Evolutionary conservation across 2,888 invertebrate species (phyloP), one percentile per base, ranked within the genome.

Genomic region (Eubasilissa splendida): DNA sequence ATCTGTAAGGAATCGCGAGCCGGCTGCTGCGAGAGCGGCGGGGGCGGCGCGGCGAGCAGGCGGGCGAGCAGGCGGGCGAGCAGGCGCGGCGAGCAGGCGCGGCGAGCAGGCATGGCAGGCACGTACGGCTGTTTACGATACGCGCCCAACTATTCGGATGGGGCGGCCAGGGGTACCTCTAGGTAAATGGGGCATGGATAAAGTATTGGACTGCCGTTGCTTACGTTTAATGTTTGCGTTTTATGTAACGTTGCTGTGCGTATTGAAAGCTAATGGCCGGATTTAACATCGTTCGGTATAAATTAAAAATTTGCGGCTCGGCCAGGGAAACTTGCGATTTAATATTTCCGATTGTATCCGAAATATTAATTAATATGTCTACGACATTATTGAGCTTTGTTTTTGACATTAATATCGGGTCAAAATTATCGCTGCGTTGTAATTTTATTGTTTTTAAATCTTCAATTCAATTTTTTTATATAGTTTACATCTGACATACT

Each of bases 121-220:
- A 83, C 83, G 80, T 83, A 79, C 68, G 71, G 53, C 54, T 80
- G 80, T 83, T 83, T 82, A 80, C 82, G 82, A 77, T 82, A 71
- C 78, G 80, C 80, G 78, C 60, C 76, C 80, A 79, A 79, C 76
- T 76, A 79, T 81, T 79, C 76, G 63, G 80, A 59, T 54, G 81
- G 78, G 73, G 22, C 22, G 22, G 22, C 22, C 42, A 4, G 42
- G 42, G 42, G 74, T 10, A 56, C 73, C 71, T 81, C 68, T 79
- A 77, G 81, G 83, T 81, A 81, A 83, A 83, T 83, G 83, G 83
- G 81, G 74, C 83, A 83, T 83, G 81, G 79, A 81, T 83, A 83
- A 83, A 83, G 83, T 83, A 83, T 83, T 83, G 83, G 76, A 68
- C 79, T 71, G 71, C 76, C 75, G 66, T 80, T 80, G 80, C 80